Evolutionary conservation across 2,888 invertebrate species (phyloP), one percentile per base, ranked within the genome.

Genomic region (Girardia tigrina): DNA sequence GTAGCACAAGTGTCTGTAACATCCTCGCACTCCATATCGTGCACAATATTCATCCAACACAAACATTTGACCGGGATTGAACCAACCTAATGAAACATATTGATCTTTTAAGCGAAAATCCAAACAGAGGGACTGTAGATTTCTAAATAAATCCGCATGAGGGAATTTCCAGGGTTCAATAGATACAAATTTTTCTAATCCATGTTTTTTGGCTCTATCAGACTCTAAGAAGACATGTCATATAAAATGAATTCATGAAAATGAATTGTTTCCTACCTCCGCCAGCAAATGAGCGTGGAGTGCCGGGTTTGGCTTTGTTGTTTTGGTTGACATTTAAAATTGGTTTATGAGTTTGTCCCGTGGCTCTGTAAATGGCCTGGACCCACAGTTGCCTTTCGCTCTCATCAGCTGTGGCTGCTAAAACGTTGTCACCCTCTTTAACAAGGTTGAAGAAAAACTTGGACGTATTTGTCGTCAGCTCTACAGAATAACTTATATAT

Each of bases 61-160:
- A 86, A 97, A 98, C 75, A 97, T 90, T 87, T 98, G 98, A 0
- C 97, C 97, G 0, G 98, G 97, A 81, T 95, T 95, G 86, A 98
- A 97, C 98, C 98, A 98, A 79, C 98, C 98, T 88, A 98, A 86
- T 77, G 95, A 97, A 83, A 94, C 94, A 83, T 94, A 97, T n/a
- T 94, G 93, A 86, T 98, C 98, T 83, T 90, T 91, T 78, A 98
- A 88, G 81, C 98, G 89, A 86, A 92, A 97, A 83, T 95, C 94
- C 80, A 98, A 87, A 0, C 95, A 92, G 78, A 92, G 87, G 75
- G 91, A 91, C 86, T 98, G 98, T 75, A 98, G 87, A 78, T 89
- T 88, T 83, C 90, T 90, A 86, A 98, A 98, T 76, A 95, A 86
- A 79, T 89, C 89, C 77, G 94, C 92, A 83, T 98, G 98, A 82